A percentile compares a stretch with the other conserved stretches of the same genome.
These are phyloP conservation scores for Brachyistius frenatus DNA, from an alignment of 2,113 vertebrate species.

Conservation along the genomic window DNA sequence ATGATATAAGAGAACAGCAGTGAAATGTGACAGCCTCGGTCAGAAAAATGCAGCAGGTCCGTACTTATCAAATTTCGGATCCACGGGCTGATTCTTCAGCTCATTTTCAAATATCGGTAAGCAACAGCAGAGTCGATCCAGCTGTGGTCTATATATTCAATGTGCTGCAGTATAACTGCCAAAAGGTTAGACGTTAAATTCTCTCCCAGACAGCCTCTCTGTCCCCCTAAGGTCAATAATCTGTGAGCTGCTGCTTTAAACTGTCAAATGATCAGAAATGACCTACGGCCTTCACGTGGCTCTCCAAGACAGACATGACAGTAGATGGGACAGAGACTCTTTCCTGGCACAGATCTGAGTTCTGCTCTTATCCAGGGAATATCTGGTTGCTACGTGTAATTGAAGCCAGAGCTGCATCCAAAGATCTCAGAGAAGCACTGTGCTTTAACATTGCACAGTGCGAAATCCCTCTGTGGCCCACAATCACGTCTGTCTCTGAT, in stretches of 20 bases:
- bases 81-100: constrained; percentile 27
- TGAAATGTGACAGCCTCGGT: constrained; percentile 50
- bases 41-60: constrained; percentile 25
- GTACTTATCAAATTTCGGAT: constrained; percentile 54
- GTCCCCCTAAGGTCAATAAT: constrained; percentile 40
- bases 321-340: constrained; percentile 59
- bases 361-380: constrained; percentile 84
- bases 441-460: constrained; percentile 73
- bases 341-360: constrained; percentile 78
- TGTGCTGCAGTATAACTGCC: constrained; percentile 25
- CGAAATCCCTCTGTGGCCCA: constrained; percentile 74
- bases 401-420: constrained; percentile 86
- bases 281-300: constrained; percentile 50
- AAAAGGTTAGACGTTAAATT: constrained; percentile 34
- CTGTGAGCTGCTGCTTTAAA: constrained; percentile 43
- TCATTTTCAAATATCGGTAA: constrained; percentile 29
- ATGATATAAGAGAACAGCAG: constrained; percentile 47
- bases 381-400: constrained; percentile 87
- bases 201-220: constrained; percentile 19
- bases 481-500: constrained; percentile 74
- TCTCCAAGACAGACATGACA: constrained; percentile 70
- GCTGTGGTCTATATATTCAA: constrained; percentile 18
- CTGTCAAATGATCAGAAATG: constrained; percentile 66
- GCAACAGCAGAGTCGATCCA: constrained; percentile 13
- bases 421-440: constrained; percentile 80